A percentile compares a stretch with the other conserved stretches of the same genome.
Conservation (phyloP, 2,888 invertebrate species). For the Acanthosepion lycidas region DNA sequence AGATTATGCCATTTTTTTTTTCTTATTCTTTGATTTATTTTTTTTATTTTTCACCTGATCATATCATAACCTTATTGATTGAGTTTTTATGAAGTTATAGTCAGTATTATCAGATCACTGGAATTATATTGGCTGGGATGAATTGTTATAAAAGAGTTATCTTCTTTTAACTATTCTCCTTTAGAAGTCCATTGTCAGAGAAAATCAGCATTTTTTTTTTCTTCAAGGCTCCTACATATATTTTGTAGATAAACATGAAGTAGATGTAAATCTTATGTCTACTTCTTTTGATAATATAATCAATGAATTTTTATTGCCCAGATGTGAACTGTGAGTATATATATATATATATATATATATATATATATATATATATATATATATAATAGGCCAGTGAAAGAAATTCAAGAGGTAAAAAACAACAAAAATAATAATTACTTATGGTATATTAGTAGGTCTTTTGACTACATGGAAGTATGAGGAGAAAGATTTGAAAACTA, state of each 20-base stretch:
- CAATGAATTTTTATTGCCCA: not conserved
- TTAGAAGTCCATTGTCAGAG: not conserved
- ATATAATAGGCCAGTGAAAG: not conserved
- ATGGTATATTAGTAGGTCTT: too few species aligned
- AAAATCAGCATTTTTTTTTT: too few species aligned
- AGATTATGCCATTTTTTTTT: not conserved
- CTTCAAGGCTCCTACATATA: not conserved
- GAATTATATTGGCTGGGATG: not conserved
- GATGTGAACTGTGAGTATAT: not conserved
- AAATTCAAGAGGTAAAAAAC: too few species aligned
- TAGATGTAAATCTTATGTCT: not conserved
- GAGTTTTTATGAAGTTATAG: not conserved
- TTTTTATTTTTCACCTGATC: not conserved
- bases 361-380: conserved; percentile 13
- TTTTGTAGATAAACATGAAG: not conserved
- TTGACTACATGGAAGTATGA: too few species aligned
- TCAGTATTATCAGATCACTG: not conserved
- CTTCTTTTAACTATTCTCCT: not conserved
- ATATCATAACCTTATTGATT: not conserved
- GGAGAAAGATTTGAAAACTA: too few species aligned
- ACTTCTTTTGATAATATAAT: not conserved
- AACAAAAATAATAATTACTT: too few species aligned
- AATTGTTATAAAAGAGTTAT: not conserved
- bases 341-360: not conserved
- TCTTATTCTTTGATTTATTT: not conserved